A percentile compares a stretch with the other conserved stretches of the same genome.
Evolutionary conservation across 1,140 invertebrate genomes (phyloP).

Genomic region (Bombus pyrosoma): DNA sequence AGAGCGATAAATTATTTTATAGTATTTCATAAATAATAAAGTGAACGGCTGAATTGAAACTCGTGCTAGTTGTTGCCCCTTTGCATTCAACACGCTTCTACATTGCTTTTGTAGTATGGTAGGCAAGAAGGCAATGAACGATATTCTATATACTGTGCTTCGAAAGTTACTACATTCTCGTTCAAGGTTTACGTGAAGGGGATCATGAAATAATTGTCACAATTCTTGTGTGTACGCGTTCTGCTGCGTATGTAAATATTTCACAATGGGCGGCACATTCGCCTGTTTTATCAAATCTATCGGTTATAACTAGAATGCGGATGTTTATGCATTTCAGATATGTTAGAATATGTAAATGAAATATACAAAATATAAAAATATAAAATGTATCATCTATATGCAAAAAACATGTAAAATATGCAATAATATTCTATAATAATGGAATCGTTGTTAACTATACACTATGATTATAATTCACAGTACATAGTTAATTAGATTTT

Average conservation of each 20-base stretch:
- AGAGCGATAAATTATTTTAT: not conserved
- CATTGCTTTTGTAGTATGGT: slow-evolving; percentile 50
- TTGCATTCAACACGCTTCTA: slow-evolving; percentile 54
- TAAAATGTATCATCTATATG: not conserved
- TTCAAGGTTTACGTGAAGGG: not conserved
- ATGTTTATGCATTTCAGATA: not conserved
- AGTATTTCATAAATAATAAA: not conserved
- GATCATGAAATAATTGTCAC: not conserved
- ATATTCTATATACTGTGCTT: slow-evolving; percentile 44
- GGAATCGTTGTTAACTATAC: not conserved
- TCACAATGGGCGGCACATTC: not conserved
- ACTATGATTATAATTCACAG: not conserved
- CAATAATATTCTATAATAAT: not conserved
- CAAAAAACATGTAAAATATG: not conserved
- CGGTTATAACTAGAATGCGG: not conserved
- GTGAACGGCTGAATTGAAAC: slow-evolving; percentile 30
- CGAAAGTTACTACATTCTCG: slow-evolving; percentile 30
- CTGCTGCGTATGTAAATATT: slow-evolving; percentile 18
- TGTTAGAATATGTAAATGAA: not conserved
- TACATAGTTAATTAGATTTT: not conserved
- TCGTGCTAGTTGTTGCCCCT: slow-evolving; percentile 43
- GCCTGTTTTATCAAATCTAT: slow-evolving; percentile 4
- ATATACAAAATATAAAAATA: not conserved
- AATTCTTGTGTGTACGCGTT: not conserved
- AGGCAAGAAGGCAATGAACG: slow-evolving; percentile 40